Evolutionary conservation across 1,140 invertebrate genomes (phyloP), one percentile per base, ranked within the genome.

Genomic region (Temnothorax longispinosus): DNA sequence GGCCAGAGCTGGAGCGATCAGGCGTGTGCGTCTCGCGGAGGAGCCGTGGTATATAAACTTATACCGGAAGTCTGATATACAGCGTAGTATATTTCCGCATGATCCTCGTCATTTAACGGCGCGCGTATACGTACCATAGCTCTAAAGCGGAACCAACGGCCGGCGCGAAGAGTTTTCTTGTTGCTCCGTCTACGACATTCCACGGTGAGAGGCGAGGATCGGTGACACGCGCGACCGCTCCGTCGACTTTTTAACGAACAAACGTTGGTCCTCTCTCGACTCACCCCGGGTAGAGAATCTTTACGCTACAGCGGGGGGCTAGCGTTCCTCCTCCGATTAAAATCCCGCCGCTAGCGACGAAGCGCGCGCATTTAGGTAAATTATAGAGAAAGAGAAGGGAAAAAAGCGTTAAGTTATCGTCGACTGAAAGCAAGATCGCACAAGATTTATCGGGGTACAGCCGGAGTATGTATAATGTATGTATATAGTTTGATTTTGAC

Each of bases 151-250:
- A 60, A 76, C 10, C 54, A 60, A 27, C 8, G 54, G 38, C 74
- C 11, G 64, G 44, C 44, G 76, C 77, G 62, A 18, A 64, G 27
- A 69, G 32, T 78, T 69, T 52, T 71, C 38, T 72, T 56, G 18
- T 56, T 54, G 69, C 44, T 81, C 52, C 69, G 38, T 65, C 52
- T 75, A 41, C 64, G 64, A 77, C 76, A 71, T 60, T 60, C 72
- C 67, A 87, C 52, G 41, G 15, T 67, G 84, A 62, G 74, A 89
- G 85, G 86, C 78, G 86, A 82, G 75, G 85, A 82, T 77, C 65
- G 72, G 88, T 77, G 71, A 64, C 58, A 78, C 60, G 81, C 78
- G 77, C 60, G 88, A 60, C 35, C 27, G 60, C 64, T 54, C 67
- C 77, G 47, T 35, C 64, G 77, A 54, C 77, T 81, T 81, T 21